Conservation (phyloP, 2,113 vertebrate species). For the Bombycilla garrulus region DNA sequence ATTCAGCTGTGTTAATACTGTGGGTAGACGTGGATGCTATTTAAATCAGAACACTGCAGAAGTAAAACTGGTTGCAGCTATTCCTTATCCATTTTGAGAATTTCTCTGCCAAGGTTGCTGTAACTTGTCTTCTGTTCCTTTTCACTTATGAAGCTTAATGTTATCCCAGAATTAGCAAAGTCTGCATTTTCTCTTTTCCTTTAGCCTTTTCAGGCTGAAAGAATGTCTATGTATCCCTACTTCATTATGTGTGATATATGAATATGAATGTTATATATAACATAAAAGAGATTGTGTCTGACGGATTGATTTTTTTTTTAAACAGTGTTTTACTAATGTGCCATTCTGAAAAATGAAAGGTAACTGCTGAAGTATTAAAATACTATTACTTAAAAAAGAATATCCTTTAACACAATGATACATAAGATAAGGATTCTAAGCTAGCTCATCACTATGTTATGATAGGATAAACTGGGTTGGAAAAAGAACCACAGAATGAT, state of each 20-base stretch:
- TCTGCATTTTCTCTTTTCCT: background rate
- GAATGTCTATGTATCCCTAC: background rate
- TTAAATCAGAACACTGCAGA: background rate
- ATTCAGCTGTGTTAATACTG: background rate
- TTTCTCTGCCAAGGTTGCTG: background rate
- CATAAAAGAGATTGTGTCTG: background rate
- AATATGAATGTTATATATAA: background rate
- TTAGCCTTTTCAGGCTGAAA: background rate
- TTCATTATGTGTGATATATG: background rate
- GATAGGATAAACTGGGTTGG: background rate
- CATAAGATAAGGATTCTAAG: background rate
- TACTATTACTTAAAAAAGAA: background rate
- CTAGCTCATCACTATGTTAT: background rate
- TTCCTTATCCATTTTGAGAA: background rate
- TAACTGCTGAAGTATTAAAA: background rate
- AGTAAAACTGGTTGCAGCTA: background rate
- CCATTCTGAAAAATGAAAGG: conserved; percentile 8
- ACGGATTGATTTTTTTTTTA: background rate
- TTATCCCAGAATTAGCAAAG: background rate
- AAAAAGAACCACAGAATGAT: background rate
- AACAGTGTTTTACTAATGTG: background rate
- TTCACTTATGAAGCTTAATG: background rate
- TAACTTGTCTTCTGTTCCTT: background rate
- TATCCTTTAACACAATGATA: background rate
- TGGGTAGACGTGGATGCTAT: background rate